These are phyloP conservation scores for Tangara arthus DNA, from an alignment of 2,797 vertebrate species.

Conservation along the genomic window DNA sequence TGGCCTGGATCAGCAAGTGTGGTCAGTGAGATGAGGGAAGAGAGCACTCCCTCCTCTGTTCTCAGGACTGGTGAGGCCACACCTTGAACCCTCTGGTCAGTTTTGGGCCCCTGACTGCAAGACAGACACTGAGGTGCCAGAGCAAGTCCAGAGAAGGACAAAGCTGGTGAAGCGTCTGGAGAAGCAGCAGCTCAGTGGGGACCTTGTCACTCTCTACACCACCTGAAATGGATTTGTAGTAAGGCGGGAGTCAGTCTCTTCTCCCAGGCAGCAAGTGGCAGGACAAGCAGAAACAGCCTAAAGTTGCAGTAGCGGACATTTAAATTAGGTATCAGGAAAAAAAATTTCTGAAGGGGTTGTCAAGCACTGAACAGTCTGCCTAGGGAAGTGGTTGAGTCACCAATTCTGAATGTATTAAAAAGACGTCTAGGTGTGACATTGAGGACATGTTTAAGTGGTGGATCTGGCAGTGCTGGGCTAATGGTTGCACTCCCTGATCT, in stretches of 20 bases:
- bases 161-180: neutral
- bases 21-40: neutral
- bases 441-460: neutral
- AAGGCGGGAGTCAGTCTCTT: fast-evolving
- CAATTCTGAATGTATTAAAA: neutral
- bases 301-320: neutral
- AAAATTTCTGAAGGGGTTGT: neutral
- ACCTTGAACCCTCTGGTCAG: neutral
- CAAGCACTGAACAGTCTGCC: neutral
- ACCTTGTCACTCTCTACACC: neutral
- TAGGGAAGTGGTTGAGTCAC: neutral
- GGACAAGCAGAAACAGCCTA: neutral
- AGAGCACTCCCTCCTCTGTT: too few relatives aligned
- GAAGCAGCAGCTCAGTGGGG: neutral
- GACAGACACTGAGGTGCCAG: neutral
- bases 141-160: neutral
- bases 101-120: neutral
- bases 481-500: neutral
- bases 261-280: neutral
- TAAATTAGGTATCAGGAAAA: neutral
- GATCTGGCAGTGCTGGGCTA: neutral
- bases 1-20: neutral
- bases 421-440: neutral
- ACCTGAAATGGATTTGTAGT: neutral
- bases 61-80: neutral